Conservation (phyloP, 2,113 vertebrate genomes). For the Malurus melanocephalus region DNA sequence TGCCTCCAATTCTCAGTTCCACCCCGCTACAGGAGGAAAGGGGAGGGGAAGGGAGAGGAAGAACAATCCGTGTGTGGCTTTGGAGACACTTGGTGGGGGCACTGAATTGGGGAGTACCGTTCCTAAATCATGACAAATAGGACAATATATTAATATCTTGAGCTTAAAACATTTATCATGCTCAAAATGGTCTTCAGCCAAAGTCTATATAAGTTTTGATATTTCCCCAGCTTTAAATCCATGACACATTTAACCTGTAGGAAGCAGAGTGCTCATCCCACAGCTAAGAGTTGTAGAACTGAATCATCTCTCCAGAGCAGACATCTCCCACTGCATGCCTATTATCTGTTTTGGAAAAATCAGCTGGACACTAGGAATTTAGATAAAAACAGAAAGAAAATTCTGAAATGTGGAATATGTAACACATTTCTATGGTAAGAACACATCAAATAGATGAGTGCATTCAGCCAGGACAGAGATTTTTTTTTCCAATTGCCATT, state of each 20-base stretch:
- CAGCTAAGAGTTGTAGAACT: neutral
- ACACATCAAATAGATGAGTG: neutral
- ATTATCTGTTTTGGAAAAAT: neutral
- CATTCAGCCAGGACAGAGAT: neutral
- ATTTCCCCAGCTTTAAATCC: neutral
- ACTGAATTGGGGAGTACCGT: neutral
- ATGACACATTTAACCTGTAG: neutral
- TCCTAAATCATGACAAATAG: neutral
- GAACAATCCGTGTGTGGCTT: neutral
- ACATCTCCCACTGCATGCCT: neutral
- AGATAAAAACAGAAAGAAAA: neutral
- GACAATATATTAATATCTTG: neutral
- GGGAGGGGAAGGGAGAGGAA: neutral
- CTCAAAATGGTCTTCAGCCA: neutral
- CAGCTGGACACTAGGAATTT: neutral
- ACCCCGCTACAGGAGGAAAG: neutral
- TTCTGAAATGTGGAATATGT: neutral
- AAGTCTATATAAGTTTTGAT: neutral
- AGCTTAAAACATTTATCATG: neutral
- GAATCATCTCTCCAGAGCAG: neutral
- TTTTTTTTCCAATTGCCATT: neutral
- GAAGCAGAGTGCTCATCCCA: neutral
- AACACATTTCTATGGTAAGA: neutral
- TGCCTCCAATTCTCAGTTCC: neutral
- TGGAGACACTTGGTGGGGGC: rapidly evolving